phyloP scores from a whole-genome alignment of 2,797 vertebrate species.

The Artibeus lituratus region DNA sequence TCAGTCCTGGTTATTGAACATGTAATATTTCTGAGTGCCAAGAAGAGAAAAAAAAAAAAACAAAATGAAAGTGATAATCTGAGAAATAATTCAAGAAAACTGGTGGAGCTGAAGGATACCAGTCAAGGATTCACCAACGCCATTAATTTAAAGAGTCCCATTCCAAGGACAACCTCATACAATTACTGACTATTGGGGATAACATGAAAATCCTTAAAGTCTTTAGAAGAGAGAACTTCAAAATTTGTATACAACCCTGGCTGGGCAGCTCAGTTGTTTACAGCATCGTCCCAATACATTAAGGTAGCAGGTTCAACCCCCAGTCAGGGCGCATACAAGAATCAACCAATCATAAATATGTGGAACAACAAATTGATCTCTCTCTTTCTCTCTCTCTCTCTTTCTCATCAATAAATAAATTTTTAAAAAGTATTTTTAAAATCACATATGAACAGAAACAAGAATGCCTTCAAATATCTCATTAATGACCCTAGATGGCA shows the following conservation, averaged over 20 bases:
- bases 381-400: too few species aligned
- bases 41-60: not conserved
- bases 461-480: not conserved
- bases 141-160: not conserved
- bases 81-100: not conserved
- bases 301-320: too few species aligned
- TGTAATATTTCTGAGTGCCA: not conserved
- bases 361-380: too few species aligned
- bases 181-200: not conserved
- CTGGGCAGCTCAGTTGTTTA: too few species aligned
- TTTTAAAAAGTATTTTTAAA: too few species aligned
- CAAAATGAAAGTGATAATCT: not conserved
- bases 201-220: not conserved
- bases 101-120: not conserved
- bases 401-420: too few species aligned
- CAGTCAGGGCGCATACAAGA: too few species aligned
- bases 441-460: not conserved
- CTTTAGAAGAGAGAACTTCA: not conserved
- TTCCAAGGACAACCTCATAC: not conserved
- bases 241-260: not conserved
- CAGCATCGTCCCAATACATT: too few species aligned
- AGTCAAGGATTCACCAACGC: not conserved
- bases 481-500: not conserved
- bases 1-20: not conserved
- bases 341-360: too few species aligned